Evolutionary conservation across 2,113 vertebrate species (phyloP), one percentile per base, ranked within the genome.

Genomic region (Melanostigma gelatinosum): DNA sequence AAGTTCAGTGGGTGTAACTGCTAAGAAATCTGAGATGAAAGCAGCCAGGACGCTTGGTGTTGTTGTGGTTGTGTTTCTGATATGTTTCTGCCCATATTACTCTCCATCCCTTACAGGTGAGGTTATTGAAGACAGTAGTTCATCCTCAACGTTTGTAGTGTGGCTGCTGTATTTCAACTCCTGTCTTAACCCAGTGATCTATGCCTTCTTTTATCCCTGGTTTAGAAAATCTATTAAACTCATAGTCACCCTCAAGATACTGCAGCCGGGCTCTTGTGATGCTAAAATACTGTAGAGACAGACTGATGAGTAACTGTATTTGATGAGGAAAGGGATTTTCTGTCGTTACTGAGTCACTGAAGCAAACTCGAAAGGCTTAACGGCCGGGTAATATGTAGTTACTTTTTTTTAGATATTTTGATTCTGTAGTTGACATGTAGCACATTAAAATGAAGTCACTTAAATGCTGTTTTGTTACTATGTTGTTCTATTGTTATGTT

Each of bases 21-120:
- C n/a, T 1, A 85, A 52, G 22, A 77, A 73, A 42, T 82, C 79
- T 16, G 86, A 88, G 32, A n/a, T 58, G 29, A 88, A 85, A 80
- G 83, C 86, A 70, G 86, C 86, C 4, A 36, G 13, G 8, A 73
- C 60, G 70, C 57, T 88, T 8, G 79, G 86, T 34, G 38, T 85
- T 44, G 79, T 83, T 24, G 68, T 88, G 2, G 4, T 83, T 5
- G 77, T 84, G n/a, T 87, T 84, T 57, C 15, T 87, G 0, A 50
- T 65, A 3, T 79, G 82, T 20, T 1, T 72, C 6, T 84, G 82
- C 20, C 78, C 86, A 34, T 85, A 79, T 84, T 62, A 38, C 20
- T 20, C 58, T 7, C 58, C 58, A 9, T 61, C 58, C 29, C 29
- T 61, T 20, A 16, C 3, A 4, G 58, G 58, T 18, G 58, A 61